These are phyloP conservation scores for Caranx ignobilis DNA, from an alignment of 2,113 vertebrate genomes.

Conservation along the genomic window DNA sequence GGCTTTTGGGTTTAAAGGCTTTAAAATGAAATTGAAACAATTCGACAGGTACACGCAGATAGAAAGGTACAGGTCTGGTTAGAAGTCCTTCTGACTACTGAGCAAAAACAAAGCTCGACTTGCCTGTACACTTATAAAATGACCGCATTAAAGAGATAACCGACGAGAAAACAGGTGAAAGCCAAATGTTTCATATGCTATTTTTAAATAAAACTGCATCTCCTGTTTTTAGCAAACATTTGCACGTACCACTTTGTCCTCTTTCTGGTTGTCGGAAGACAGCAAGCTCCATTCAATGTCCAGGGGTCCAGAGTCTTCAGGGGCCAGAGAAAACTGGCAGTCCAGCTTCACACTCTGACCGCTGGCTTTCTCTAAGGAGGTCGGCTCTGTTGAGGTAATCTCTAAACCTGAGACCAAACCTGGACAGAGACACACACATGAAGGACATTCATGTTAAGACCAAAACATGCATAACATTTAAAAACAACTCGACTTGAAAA, in stretches of 20 bases:
- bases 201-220: constrained; percentile 5
- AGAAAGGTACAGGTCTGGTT: background rate
- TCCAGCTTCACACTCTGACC: constrained; percentile 82
- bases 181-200: background rate
- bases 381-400: constrained; percentile 66
- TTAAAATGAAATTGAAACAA: background rate
- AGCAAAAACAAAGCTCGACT: constrained; percentile 10
- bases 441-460: background rate
- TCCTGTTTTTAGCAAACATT: background rate
- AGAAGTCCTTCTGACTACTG: background rate
- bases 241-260: constrained; percentile 83
- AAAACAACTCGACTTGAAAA: background rate
- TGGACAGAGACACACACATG: constrained; percentile 43
- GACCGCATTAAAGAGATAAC: background rate
- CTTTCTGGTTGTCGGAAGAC: constrained; percentile 83
- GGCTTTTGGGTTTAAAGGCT: background rate
- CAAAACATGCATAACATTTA: background rate
- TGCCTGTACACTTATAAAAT: background rate
- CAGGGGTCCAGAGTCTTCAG: constrained; percentile 81
- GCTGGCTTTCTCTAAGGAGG: constrained; percentile 81
- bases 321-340: constrained; percentile 77
- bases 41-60: constrained; percentile 7
- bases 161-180: background rate
- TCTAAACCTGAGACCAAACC: constrained; percentile 76
- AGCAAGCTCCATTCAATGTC: constrained; percentile 86